These are phyloP conservation scores for Patella caerulea DNA, from an alignment of 2,888 invertebrate genomes.

Conservation along the genomic window DNA sequence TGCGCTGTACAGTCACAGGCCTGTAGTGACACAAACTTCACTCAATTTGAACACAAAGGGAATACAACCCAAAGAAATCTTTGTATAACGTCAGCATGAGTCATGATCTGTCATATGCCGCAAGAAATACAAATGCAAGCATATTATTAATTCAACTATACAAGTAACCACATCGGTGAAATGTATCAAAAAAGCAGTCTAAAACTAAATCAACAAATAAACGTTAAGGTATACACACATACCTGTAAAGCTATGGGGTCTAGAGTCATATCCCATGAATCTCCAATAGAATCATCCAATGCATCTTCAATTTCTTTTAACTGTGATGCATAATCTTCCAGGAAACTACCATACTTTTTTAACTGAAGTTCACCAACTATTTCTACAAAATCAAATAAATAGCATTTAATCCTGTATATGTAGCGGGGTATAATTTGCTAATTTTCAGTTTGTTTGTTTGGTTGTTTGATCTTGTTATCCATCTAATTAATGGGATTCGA, in stretches of 20 bases:
- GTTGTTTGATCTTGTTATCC: no score
- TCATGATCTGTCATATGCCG: no score
- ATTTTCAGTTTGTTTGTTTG: no score
- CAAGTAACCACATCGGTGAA: no score
- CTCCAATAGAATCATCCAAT: conserved; percentile 70
- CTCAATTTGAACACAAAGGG: neutral
- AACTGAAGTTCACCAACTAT: conserved; percentile 72
- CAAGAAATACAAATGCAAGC: no score
- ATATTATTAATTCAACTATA: no score
- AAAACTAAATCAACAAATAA: neutral
- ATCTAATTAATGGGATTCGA: no score
- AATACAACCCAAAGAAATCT: neutral
- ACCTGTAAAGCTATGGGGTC: conserved; percentile 72
- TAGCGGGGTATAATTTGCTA: no score
- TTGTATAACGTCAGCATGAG: no score
- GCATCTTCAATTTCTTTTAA: conserved; percentile 72
- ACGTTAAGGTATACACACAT: conserved; percentile 6
- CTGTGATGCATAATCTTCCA: conserved; percentile 71
- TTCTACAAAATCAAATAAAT: conserved; percentile 54
- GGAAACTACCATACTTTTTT: conserved; percentile 70
- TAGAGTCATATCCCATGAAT: conserved; percentile 71
- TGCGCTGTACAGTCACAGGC: no score
- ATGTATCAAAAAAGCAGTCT: neutral
- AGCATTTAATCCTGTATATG: no score
- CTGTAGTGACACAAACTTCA: neutral